Percentiles rank a stretch among this genome's conserved stretches.
These are phyloP conservation scores for Papilio polytes DNA, from an alignment of 1,140 invertebrate genomes.

Conservation along the genomic window DNA sequence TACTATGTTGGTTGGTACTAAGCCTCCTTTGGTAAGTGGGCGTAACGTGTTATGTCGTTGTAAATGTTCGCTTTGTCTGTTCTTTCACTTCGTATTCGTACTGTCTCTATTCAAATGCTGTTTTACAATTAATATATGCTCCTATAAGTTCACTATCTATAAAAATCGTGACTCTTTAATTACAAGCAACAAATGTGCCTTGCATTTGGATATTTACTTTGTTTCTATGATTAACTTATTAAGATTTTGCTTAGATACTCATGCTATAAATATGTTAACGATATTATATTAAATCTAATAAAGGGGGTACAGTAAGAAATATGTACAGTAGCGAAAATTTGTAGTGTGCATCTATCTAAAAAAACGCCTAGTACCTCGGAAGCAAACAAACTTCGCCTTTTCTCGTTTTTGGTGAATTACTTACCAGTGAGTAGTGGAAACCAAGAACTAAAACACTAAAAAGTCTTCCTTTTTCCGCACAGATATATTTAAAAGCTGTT, in stretches of 20 bases:
- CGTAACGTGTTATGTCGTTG: slow-evolving; percentile 64
- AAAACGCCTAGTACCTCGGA: too few species aligned
- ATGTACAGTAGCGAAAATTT: too few species aligned
- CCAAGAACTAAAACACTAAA: too few species aligned
- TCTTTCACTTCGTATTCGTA: slow-evolving; percentile 64
- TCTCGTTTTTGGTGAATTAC: too few species aligned
- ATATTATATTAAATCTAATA: not conserved
- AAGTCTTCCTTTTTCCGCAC: too few species aligned
- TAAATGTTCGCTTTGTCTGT: slow-evolving; percentile 80
- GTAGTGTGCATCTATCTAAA: too few species aligned
- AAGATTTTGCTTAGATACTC: too few species aligned
- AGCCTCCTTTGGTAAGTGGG: slow-evolving; percentile 77
- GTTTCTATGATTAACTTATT: not conserved
- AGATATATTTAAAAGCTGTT: too few species aligned
- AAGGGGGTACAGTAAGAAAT: too few species aligned
- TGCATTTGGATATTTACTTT: not conserved
- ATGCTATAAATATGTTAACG: not conserved
- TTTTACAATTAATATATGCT: slow-evolving; percentile 46
- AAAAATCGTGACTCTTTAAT: not conserved
- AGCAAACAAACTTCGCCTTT: too few species aligned
- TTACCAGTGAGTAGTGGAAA: too few species aligned
- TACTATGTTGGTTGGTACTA: slow-evolving; percentile 66
- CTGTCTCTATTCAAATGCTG: slow-evolving; percentile 65
- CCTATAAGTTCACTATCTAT: slow-evolving; percentile 39
- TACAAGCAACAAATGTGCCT: not conserved